Base-by-base conservation (phyloP, 2,797 vertebrate genomes). In the Rhodeus uyekii region DNA sequence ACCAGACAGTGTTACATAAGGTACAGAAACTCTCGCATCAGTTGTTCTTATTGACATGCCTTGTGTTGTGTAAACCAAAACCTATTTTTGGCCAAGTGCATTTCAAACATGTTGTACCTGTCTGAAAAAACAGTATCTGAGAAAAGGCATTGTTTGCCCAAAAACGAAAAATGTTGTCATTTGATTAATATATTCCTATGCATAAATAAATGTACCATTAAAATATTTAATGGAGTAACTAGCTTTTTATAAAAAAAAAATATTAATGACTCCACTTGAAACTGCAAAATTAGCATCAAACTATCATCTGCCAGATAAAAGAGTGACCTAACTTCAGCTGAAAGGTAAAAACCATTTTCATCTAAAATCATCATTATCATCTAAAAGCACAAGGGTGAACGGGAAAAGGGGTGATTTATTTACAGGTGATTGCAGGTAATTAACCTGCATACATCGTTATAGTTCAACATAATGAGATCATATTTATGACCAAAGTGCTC, bases 1-100 rank as follows among this genome's bases (percentile, higher is more conserved):
- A 27, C 39, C 60, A 48, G 61, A 38, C 63, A 7, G 3, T 53
- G 63, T 78, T 78, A 27, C 32, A 55, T 78, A 78, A 78, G 42
- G n/a, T 29, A 76, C 58, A 60, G 27, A 36, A 63, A 27, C 12
- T 5, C 8, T 39, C 19, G 38, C 19, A 65, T 63, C 38, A 63
- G 10, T 65, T 36, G 32, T 50, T 19, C 29, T 78, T 65, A 65
- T 50, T 65, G 61, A 78, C 61, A 78, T 64, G 29, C 0, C 16
- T 60, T 42, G 24, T 61, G 72, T 27, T n/a, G 3, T 34, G 50
- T 39, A 61, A 63, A 63, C 16, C 13, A 34, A 63, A n/a, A 44
- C 46, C 27, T 63, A 46, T 29, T 34, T 73, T 42, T 39, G 50
- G 34, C n/a, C n/a, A n/a, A 73, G 74, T 60, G 19, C 5, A 61